phyloP scores from a whole-genome alignment of 2,797 vertebrate species.

The Sciurus carolinensis region DNA sequence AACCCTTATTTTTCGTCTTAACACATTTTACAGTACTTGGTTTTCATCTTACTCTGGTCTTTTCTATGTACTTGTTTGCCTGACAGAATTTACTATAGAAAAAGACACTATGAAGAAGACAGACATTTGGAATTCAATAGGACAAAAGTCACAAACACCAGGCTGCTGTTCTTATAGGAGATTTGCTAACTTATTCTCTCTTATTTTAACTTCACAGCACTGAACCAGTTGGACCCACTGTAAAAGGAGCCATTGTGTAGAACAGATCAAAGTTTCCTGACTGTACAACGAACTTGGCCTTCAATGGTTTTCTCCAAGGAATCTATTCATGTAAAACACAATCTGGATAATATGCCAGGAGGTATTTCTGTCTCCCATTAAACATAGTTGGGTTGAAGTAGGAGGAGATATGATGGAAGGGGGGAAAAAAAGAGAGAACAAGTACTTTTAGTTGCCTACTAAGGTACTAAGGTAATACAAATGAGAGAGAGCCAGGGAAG shows the following conservation, averaged over 20 bases:
- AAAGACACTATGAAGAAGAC: not conserved
- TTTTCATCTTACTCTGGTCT: not conserved
- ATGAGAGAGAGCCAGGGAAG: not conserved
- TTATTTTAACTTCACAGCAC: constrained; percentile 26
- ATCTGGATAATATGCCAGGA: not conserved
- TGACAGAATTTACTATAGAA: not conserved
- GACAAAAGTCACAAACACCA: not conserved
- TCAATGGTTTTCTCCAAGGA: not conserved
- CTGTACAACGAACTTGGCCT: not conserved
- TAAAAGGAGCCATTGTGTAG: not conserved
- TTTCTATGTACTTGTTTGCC: not conserved
- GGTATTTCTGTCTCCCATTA: not conserved
- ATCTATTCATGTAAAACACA: not conserved
- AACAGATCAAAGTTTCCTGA: not conserved
- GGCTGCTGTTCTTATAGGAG: not conserved
- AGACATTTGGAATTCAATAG: constrained; percentile 18
- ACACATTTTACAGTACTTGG: not conserved
- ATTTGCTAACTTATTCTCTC: constrained; percentile 7
- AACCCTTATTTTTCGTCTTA: not conserved
- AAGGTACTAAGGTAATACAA: not conserved
- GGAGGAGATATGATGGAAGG: not conserved
- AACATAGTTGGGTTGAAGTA: not conserved
- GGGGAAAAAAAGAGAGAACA: not conserved
- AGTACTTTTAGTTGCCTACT: not conserved
- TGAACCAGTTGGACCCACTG: not conserved